A percentile compares a stretch with the other conserved stretches of the same genome.
Evolutionary conservation across 2,888 invertebrate species (phyloP).

Genomic region (Julus scandinavius): DNA sequence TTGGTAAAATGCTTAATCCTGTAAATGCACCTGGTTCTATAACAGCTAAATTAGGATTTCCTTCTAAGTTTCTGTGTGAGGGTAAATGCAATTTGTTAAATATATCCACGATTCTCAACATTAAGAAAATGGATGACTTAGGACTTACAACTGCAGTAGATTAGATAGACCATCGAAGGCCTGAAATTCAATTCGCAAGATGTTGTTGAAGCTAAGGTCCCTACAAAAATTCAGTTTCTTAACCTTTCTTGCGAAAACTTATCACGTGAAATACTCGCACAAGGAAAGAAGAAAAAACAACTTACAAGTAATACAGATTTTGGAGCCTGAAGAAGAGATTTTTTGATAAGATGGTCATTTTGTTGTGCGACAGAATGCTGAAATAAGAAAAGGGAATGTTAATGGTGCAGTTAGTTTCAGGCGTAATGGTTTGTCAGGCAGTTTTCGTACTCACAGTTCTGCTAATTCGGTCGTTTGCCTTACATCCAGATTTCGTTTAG

Average conservation of each 20-base stretch:
- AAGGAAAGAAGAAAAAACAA: neutral
- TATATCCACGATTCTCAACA: too few species aligned
- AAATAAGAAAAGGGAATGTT: constrained; percentile 52
- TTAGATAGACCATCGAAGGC: constrained; percentile 61
- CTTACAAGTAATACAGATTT: constrained; percentile 61
- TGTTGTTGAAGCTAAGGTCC: constrained; percentile 61
- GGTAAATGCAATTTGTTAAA: neutral
- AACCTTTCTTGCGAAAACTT: neutral
- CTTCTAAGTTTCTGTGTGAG: constrained; percentile 58
- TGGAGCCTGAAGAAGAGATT: constrained; percentile 59
- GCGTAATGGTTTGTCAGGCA: constrained; percentile 25
- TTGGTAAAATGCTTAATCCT: constrained; percentile 59
- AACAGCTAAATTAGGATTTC: constrained; percentile 60
- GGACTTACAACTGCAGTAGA: constrained; percentile 59
- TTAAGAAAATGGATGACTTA: neutral
- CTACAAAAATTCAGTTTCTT: constrained; percentile 55
- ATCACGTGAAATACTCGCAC: neutral
- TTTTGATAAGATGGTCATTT: constrained; percentile 59
- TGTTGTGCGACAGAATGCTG: constrained; percentile 61
- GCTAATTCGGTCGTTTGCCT: constrained; percentile 48
- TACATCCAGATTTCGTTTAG: constrained; percentile 48
- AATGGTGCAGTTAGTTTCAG: neutral
- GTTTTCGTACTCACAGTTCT: constrained; percentile 55
- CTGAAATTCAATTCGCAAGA: constrained; percentile 59
- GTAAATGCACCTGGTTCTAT: constrained; percentile 61